These are phyloP conservation scores for Drosophila longiperda DNA, from an alignment of 2,888 invertebrate genomes.

Conservation along the genomic window DNA sequence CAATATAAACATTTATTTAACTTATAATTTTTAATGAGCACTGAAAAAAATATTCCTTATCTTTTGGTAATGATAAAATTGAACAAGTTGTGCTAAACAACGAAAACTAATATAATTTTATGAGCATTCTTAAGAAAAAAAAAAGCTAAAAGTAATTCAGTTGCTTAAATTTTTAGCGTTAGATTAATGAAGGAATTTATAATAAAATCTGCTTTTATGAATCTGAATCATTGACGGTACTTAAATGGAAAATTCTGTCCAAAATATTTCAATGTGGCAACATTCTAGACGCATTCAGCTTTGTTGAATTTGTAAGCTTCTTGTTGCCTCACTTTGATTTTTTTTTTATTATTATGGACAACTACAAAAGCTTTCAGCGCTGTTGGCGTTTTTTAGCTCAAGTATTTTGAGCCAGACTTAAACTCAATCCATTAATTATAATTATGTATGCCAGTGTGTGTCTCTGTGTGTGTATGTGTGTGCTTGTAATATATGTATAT, in stretches of 20 bases:
- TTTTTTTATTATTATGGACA: neutral
- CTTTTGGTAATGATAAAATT: neutral
- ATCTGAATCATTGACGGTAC: neutral
- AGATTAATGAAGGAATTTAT: neutral
- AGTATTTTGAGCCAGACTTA: slow-evolving; percentile 23
- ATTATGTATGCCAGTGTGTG: slow-evolving; percentile 8
- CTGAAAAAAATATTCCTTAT: neutral
- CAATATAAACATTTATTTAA: neutral
- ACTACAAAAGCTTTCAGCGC: slow-evolving; percentile 2
- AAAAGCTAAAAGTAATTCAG: neutral
- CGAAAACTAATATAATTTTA: neutral
- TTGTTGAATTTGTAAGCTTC: neutral
- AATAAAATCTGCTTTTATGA: neutral
- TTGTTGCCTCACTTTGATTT: neutral
- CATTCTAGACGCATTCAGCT: neutral
- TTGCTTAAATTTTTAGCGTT: neutral
- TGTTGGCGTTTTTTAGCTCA: slow-evolving; percentile 9
- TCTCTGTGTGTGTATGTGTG: neutral
- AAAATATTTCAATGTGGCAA: neutral
- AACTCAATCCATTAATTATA: slow-evolving; percentile 47
- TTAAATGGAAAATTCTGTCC: neutral
- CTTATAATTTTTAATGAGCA: neutral
- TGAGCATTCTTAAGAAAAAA: neutral
- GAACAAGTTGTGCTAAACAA: neutral
- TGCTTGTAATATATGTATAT: neutral